Percentiles rank a stretch among this genome's conserved stretches.
Evolutionary conservation across 2,113 vertebrate species (phyloP).

Genomic region (Oreotrochilus melanogaster): DNA sequence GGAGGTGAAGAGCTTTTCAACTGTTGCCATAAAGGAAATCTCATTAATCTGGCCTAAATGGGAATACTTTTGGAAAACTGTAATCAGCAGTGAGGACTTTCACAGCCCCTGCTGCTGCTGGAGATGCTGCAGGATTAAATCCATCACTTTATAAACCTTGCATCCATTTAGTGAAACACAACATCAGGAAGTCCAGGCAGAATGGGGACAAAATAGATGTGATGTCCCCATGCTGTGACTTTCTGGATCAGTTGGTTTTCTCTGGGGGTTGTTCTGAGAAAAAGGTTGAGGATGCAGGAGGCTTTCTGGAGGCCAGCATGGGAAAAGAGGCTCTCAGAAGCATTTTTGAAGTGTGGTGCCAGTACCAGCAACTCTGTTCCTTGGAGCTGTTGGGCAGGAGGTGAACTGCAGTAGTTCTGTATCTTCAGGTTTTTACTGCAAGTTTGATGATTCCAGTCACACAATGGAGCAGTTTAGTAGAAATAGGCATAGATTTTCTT

Average conservation of each 20-base stretch:
- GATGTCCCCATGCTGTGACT: background rate
- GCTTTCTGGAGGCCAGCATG: background rate
- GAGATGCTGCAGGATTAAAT: background rate
- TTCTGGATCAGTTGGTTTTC: background rate
- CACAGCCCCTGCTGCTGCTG: background rate
- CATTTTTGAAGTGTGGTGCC: background rate
- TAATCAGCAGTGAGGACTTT: background rate
- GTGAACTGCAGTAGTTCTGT: background rate
- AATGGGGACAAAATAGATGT: background rate
- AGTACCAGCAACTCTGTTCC: background rate
- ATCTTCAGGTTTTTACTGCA: background rate
- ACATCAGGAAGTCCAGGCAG: background rate
- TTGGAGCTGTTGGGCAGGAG: background rate
- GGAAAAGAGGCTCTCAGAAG: background rate
- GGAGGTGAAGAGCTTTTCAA: conserved; percentile 60
- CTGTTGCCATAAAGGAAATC: conserved; percentile 43
- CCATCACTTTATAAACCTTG: background rate
- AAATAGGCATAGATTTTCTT: background rate
- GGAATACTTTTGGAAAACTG: background rate
- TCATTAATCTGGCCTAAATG: background rate
- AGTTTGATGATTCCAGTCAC: background rate
- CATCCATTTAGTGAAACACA: background rate
- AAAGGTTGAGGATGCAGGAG: background rate
- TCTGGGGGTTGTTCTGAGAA: background rate
- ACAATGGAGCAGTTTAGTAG: background rate